Percentiles rank a stretch among this genome's conserved stretches.
Conservation (phyloP, 92 coral and sea anemone genomes). For the Palythoa grandiflora region DNA sequence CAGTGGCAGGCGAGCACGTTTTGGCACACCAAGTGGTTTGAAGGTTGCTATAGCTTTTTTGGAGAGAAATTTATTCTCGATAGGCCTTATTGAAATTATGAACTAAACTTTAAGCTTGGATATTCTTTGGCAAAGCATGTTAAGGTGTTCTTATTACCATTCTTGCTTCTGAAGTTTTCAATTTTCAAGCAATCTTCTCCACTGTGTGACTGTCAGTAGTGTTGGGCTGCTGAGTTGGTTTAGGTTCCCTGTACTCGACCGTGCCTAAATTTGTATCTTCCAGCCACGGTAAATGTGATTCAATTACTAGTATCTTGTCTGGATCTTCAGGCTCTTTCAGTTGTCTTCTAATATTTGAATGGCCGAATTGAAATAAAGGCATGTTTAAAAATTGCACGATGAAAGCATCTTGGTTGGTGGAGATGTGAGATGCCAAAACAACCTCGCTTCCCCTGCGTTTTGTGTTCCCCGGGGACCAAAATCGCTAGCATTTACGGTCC, state of each 20-base stretch:
- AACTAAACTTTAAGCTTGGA: not conserved
- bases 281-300: conserved; percentile 46
- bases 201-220: conserved; percentile 48
- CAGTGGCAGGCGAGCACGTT: not conserved
- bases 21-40: not conserved
- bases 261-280: conserved; percentile 55
- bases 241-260: conserved; percentile 50
- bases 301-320: conserved; percentile 50
- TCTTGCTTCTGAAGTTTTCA: not conserved
- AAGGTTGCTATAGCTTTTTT: not conserved
- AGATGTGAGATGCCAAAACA: not conserved
- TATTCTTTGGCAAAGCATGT: not conserved
- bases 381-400: conserved; percentile 47
- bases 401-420: conserved; percentile 24
- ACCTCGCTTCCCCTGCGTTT: conserved; percentile 25
- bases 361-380: conserved; percentile 50
- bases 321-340: conserved; percentile 46
- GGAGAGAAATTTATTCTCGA: not conserved
- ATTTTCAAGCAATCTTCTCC: conserved; percentile 1
- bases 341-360: conserved; percentile 44
- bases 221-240: conserved; percentile 58
- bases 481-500: not conserved
- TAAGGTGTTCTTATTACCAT: not conserved
- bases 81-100: not conserved
- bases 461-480: not conserved